These are phyloP conservation scores for Aspidiotus rigidus DNA, from an alignment of 2,888 invertebrate genomes.

Conservation along the genomic window DNA sequence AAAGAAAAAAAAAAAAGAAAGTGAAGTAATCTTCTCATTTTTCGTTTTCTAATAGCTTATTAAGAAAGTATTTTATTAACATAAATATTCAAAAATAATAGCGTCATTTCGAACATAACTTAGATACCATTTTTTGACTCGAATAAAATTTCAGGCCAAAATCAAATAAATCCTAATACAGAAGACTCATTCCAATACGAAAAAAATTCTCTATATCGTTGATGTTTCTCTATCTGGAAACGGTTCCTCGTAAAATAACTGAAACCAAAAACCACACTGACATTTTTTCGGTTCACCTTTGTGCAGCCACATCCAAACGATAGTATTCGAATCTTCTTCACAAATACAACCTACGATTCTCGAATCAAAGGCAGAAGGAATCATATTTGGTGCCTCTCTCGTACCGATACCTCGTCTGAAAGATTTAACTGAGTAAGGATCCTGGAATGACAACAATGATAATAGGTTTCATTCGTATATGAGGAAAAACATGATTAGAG, in stretches of 20 bases:
- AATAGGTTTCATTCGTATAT: not conserved
- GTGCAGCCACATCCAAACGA: constrained; percentile 94
- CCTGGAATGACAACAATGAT: constrained; percentile 42
- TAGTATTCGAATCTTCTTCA: constrained; percentile 80
- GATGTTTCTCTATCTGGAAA: not conserved
- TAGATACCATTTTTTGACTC: too few relatives aligned
- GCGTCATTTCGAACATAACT: too few relatives aligned
- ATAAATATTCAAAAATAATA: too few relatives aligned
- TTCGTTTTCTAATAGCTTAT: too few relatives aligned
- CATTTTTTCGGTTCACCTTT: constrained; percentile 80
- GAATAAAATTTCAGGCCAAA: too few relatives aligned
- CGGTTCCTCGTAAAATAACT: constrained; percentile 48
- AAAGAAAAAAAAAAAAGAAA: too few relatives aligned
- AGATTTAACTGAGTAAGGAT: constrained; percentile 76
- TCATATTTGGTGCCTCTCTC: constrained; percentile 72
- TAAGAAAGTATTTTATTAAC: too few relatives aligned
- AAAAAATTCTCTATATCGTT: too few relatives aligned
- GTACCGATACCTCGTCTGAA: constrained; percentile 72
- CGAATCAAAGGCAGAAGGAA: constrained; percentile 82
- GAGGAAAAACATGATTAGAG: not conserved
- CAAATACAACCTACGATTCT: constrained; percentile 93
- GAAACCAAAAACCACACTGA: constrained; percentile 95
- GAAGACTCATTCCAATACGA: too few relatives aligned
- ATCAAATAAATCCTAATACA: too few relatives aligned
- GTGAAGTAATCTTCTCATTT: too few relatives aligned